Percentiles rank a stretch among this genome's conserved stretches.
Conservation (phyloP, 1,140 invertebrate genomes). For the Hycleus phaleratus region DNA sequence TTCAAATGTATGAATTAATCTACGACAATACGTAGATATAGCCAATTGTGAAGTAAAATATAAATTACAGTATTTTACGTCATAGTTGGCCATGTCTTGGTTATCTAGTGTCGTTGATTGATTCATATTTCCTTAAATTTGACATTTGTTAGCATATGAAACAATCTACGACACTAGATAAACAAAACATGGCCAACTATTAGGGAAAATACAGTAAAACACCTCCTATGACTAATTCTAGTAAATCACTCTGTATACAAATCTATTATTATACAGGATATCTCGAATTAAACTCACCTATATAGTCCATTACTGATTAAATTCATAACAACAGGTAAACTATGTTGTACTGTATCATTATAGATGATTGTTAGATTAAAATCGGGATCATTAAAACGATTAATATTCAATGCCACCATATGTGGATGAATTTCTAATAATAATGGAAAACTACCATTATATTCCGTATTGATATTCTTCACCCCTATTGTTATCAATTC, state of each 20-base stretch:
- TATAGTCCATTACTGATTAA: constrained; percentile 64
- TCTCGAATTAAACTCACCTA: constrained; percentile 29
- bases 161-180: too few relatives aligned
- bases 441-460: constrained; percentile 56
- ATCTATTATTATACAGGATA: background rate
- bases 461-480: constrained; percentile 44
- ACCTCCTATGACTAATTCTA: too few relatives aligned
- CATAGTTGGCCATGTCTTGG: too few relatives aligned
- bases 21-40: too few relatives aligned
- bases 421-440: constrained; percentile 53
- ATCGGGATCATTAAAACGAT: constrained; percentile 44
- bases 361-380: constrained; percentile 59
- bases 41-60: too few relatives aligned
- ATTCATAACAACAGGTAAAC: constrained; percentile 68
- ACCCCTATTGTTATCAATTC: constrained; percentile 39
- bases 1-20: too few relatives aligned
- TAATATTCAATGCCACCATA: constrained; percentile 58
- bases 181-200: too few relatives aligned
- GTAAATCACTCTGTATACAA: background rate
- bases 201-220: too few relatives aligned
- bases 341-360: constrained; percentile 73
- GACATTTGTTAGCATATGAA: too few relatives aligned
- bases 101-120: too few relatives aligned
- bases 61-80: too few relatives aligned
- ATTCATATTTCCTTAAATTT: too few relatives aligned